Percentiles rank a stretch among this genome's conserved stretches.
Evolutionary conservation across 2,113 vertebrate genomes (phyloP).

Genomic region (Hiodon tergisus): DNA sequence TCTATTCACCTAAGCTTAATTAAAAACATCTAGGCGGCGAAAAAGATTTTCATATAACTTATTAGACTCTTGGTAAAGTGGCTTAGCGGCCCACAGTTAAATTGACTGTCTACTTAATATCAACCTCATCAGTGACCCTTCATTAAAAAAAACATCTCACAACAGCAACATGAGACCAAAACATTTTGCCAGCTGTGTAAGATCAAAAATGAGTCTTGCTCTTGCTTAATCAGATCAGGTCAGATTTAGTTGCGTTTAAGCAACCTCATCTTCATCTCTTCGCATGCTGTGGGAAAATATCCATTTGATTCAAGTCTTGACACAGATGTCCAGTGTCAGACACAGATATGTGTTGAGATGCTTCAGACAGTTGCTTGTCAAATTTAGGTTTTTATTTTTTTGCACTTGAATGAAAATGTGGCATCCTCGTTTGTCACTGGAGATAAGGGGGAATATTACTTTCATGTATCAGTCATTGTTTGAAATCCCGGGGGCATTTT

Average conservation of each 20-base stretch:
- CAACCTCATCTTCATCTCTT: not conserved
- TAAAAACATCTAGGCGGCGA: not conserved
- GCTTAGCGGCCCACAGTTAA: not conserved
- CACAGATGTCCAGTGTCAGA: not conserved
- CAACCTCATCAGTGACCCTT: not conserved
- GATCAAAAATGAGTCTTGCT: not conserved
- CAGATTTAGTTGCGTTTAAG: not conserved
- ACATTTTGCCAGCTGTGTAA: not conserved
- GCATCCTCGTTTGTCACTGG: not conserved
- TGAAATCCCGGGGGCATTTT: not conserved
- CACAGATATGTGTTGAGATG: not conserved
- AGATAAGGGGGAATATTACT: not conserved
- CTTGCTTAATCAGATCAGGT: not conserved
- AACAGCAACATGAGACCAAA: not conserved
- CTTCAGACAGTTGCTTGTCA: not conserved
- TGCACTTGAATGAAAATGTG: not conserved
- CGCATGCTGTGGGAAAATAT: no score
- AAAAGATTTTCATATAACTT: not conserved
- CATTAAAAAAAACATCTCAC: not conserved
- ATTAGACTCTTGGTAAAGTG: slow-evolving; percentile 3
- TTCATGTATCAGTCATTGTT: not conserved
- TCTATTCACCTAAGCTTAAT: slow-evolving; percentile 4
- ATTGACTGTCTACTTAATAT: not conserved
- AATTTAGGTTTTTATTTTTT: not conserved
- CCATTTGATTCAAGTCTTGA: not conserved